Evolutionary conservation across 2,888 invertebrate species (phyloP), one percentile per base, ranked within the genome.

Genomic region (Volucella zonaria): DNA sequence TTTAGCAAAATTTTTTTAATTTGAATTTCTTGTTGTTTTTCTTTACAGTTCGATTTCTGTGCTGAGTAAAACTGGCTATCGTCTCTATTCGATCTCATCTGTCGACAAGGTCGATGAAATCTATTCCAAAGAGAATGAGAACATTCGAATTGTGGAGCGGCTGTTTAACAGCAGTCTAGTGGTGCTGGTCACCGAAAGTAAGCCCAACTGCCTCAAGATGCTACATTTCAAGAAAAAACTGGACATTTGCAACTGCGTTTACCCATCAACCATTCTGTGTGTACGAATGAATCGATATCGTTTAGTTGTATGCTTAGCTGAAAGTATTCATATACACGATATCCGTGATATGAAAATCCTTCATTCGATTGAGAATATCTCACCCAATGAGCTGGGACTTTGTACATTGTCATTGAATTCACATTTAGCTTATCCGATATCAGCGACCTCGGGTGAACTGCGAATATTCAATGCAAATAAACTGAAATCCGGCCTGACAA

Each of bases 281-380:
- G 90, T 92, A 23, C 90, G 90, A 18, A 90, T 92, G 91, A 92
- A 92, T 88, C 91, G 92, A 2, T 88, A 89, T 42, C 90, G 92
- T 1, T 78, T 92, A 73, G 88, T 92, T 3, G 92, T 91, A 6
- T 89, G 92, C 67, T 87, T 92, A 86, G 90, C 89, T 43, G 90
- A 92, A 77, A 91, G 90, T 86, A 90, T 92, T 87, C 91, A 92
- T 87, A 92, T 92, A 73, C 92, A 92, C 56, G 91, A 92, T 80
- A 92, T 92, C 73, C 91, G 91, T 40, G 91, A 92, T 82, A 92
- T 92, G 92, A 91, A 91, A 87, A 89, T 91, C 54, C 88, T 92
- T 82, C 91, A 92, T 85, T 91, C 91, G 81, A 92, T 92, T 54
- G 90, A 89, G 79, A 90, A 91, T 67, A 89, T 92, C 58, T 89